Conservation (phyloP, 2,888 invertebrate genomes). For the Ormyrus thymus region DNA sequence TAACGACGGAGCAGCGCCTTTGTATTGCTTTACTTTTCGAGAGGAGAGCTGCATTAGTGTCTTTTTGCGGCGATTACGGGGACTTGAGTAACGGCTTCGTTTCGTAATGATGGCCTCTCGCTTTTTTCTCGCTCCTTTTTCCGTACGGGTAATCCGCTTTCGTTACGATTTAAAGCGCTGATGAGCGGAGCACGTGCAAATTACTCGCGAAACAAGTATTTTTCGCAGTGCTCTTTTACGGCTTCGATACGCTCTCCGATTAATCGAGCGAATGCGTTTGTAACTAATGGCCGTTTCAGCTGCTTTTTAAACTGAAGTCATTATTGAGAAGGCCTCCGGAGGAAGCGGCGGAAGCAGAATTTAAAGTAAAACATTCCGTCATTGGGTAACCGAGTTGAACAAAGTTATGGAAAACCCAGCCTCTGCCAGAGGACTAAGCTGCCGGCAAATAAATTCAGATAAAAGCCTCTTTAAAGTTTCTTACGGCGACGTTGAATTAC, state of each 20-base stretch:
- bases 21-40: neutral
- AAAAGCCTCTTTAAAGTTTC: neutral
- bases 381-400: too few relatives aligned
- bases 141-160: neutral
- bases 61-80: slow-evolving; percentile 17
- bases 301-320: too few relatives aligned
- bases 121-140: neutral
- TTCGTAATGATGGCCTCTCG: slow-evolving; percentile 16
- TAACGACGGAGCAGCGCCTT: slow-evolving; percentile 25
- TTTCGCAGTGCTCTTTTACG: too few relatives aligned
- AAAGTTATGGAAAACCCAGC: neutral
- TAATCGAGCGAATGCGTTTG: too few relatives aligned
- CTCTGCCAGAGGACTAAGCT: neutral
- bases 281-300: too few relatives aligned
- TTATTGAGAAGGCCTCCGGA: too few relatives aligned
- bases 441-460: neutral
- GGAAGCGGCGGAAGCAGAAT: too few relatives aligned
- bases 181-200: too few relatives aligned
- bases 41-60: neutral
- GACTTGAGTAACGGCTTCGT: slow-evolving; percentile 12
- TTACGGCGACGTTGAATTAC: neutral
- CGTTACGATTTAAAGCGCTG: neutral
- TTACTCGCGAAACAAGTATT: too few relatives aligned
- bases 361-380: too few relatives aligned
- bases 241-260: too few relatives aligned